phyloP scores from a whole-genome alignment of 2,113 vertebrate species.

The Petroica traversi region DNA sequence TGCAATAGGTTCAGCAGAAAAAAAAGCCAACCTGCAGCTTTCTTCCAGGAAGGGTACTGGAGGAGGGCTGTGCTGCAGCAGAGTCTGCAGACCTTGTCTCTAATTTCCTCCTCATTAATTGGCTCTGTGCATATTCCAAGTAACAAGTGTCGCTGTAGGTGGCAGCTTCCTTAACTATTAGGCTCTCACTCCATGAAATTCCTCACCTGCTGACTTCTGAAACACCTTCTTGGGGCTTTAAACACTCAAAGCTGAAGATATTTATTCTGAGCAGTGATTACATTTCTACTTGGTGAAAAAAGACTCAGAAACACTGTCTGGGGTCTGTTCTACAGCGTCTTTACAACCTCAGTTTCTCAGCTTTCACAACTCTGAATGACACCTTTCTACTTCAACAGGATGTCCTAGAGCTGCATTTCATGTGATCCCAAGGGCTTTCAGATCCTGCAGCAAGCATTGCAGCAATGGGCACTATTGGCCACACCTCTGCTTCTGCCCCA shows the following conservation, averaged over 20 bases:
- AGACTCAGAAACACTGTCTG: background rate
- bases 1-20: background rate
- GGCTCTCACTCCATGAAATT: background rate
- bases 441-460: background rate
- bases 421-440: background rate
- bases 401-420: background rate
- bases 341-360: background rate
- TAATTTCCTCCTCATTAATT: slow-evolving; percentile 36
- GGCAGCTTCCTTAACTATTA: slow-evolving; percentile 46
- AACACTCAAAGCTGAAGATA: background rate
- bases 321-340: background rate
- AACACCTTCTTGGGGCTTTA: slow-evolving; percentile 12
- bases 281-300: background rate
- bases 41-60: background rate
- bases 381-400: background rate
- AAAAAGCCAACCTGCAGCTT: background rate
- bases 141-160: background rate
- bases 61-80: background rate
- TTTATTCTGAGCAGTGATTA: background rate
- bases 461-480: background rate
- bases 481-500: background rate
- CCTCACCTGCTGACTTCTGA: slow-evolving; percentile 4
- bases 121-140: background rate
- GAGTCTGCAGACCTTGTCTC: background rate
- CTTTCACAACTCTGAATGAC: background rate